Evolutionary conservation across 2,888 invertebrate genomes (phyloP).

Genomic region (Acanthosepion pharaonis): DNA sequence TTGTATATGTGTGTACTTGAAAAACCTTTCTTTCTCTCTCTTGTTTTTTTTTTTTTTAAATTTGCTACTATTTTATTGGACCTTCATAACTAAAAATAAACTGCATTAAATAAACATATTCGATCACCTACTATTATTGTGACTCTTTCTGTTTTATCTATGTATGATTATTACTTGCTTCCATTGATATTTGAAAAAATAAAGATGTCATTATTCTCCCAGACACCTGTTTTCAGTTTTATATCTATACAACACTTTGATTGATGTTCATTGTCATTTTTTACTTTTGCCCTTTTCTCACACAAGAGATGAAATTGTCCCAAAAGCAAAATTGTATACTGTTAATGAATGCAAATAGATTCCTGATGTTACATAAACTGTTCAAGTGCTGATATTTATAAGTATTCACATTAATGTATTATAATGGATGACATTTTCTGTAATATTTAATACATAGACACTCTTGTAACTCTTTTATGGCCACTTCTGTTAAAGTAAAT

Average conservation of each 20-base stretch:
- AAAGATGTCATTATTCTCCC: background rate
- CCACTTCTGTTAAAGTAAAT: too few relatives aligned
- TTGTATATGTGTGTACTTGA: background rate
- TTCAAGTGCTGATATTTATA: background rate
- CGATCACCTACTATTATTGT: background rate
- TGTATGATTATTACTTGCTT: too few relatives aligned
- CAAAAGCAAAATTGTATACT: background rate
- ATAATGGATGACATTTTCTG: too few relatives aligned
- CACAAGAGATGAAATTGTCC: background rate
- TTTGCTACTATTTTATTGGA: background rate
- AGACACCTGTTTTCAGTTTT: background rate
- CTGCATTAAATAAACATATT: background rate
- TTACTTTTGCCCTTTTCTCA: background rate
- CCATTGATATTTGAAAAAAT: background rate
- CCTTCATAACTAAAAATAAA: background rate
- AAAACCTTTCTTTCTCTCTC: background rate
- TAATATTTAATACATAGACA: too few relatives aligned
- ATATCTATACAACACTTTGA: background rate
- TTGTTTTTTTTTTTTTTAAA: background rate
- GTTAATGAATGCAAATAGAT: background rate
- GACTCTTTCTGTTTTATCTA: too few relatives aligned
- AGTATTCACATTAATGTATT: too few relatives aligned
- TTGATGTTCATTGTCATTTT: background rate
- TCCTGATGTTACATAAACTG: background rate
- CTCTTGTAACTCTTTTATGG: too few relatives aligned